Percentiles rank a stretch among this genome's conserved stretches.
Evolutionary conservation across 2,113 vertebrate genomes (phyloP).

Genomic region (Protobothrops flavoviridis): DNA sequence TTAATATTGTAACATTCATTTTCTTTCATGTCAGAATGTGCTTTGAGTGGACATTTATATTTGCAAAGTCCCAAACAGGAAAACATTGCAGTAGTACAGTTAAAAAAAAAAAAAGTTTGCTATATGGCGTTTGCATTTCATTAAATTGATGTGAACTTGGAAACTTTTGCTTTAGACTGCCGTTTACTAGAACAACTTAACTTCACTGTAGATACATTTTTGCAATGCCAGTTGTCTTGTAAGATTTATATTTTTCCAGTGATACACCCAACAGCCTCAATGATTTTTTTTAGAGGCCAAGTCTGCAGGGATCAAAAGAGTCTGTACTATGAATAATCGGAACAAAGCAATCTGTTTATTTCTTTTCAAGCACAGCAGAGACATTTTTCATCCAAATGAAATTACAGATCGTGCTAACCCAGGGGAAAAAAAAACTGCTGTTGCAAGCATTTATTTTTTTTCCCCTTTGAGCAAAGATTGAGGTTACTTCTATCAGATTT

Average conservation of each 20-base stretch:
- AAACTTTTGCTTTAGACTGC: background rate
- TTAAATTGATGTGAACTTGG: background rate
- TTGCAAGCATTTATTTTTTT: background rate
- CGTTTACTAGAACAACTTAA: background rate
- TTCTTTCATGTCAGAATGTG: background rate
- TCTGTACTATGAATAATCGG: constrained; percentile 22
- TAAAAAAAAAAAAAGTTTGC: background rate
- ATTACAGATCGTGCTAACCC: background rate
- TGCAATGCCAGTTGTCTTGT: background rate
- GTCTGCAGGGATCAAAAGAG: constrained; percentile 21
- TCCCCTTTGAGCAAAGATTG: background rate
- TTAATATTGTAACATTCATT: background rate
- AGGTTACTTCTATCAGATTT: background rate
- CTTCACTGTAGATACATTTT: background rate
- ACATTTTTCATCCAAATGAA: constrained; percentile 33
- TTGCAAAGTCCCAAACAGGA: background rate
- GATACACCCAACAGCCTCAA: background rate
- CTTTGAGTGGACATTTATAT: background rate
- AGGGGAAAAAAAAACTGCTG: background rate
- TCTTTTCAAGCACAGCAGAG: constrained; percentile 32
- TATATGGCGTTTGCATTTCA: background rate
- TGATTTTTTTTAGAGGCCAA: constrained; percentile 28
- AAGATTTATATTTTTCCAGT: background rate
- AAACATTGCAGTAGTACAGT: background rate
- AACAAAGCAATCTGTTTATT: constrained; percentile 27